Conservation (phyloP, 2,888 invertebrate species). For the Hyppa rectilinea region DNA sequence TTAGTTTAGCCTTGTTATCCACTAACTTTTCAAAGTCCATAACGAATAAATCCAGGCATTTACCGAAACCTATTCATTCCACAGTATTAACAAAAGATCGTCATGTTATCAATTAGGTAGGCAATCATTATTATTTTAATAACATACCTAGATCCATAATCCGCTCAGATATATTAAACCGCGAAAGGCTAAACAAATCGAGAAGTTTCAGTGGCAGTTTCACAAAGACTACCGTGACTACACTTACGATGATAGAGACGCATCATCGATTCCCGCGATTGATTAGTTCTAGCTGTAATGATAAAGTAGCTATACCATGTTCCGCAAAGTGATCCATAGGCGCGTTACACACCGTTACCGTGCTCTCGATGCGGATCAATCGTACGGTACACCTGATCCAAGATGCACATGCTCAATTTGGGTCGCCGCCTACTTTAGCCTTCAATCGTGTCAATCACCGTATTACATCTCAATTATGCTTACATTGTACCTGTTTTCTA, state of each 20-base stretch:
- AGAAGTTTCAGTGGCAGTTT: background rate
- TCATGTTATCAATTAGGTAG: background rate
- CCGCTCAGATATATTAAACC: background rate
- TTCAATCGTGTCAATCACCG: slow-evolving; percentile 54
- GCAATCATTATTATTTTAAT: slow-evolving; percentile 1
- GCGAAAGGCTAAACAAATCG: background rate
- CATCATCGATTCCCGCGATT: slow-evolving; percentile 34
- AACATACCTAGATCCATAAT: background rate
- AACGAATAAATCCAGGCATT: no score
- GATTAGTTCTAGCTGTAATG: slow-evolving; percentile 48
- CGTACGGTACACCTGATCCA: slow-evolving; percentile 81
- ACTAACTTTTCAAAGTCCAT: background rate
- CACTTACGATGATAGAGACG: slow-evolving; percentile 23
- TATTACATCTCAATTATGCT: slow-evolving; percentile 49
- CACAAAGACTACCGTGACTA: slow-evolving; percentile 20
- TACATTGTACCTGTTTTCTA: slow-evolving; percentile 46
- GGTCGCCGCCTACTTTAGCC: slow-evolving; percentile 70
- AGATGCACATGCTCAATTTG: slow-evolving; percentile 77
- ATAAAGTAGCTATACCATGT: slow-evolving; percentile 61
- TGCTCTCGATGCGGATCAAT: slow-evolving; percentile 81
- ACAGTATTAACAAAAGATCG: background rate
- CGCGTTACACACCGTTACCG: slow-evolving; percentile 80
- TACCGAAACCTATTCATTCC: background rate
- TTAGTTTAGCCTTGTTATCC: background rate
- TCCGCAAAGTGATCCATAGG: slow-evolving; percentile 69